Base-by-base conservation (phyloP, 2,113 vertebrate genomes). In the Suricata suricatta region DNA sequence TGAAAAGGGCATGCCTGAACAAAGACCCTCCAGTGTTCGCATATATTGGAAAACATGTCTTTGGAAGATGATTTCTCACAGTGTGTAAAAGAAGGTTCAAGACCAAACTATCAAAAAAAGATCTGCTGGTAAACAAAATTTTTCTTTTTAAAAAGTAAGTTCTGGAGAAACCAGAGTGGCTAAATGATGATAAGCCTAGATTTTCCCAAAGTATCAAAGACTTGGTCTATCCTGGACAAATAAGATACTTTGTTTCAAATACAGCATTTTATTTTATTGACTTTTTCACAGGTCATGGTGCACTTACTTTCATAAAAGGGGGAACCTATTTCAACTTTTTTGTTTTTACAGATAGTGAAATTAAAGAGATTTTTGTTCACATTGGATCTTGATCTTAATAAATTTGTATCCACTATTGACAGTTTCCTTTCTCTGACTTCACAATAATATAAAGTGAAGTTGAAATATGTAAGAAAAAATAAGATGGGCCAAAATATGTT, bases 221-320 rank as follows among this genome's bases (percentile, higher is more conserved):
- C 9, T 9, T 91, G 60, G 44, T 87, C 57, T 93, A 47, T 63
- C 84, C 81, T 76, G 69, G 15, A 87, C 64, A 92, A 66, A 87
- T 72, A 96, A 91, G 27, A 52, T 63, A 91, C 33, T 68, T 2
- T 47, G 86, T 87, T 95, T 87, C 63, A 93, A 92, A 88, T 0
- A 89, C 0, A 92, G 12, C 44, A 80, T 80, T 92, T 88, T 96
- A 50, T 77, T 95, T 81, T 92, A 41, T 77, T 95, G 52, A 88
- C 21, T 60, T 86, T 82, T 90, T 82, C 79, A 79, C 8, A 76
- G 29, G n/a, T 54, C 23, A 54, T n/a, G 25, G 38, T 82, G 25
- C 29, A 86, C 54, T 93, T 77, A 71, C 93, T 97, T 95, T 69
- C 68, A 92, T 81, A 92, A 97, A 97, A 47, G 5, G 16, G 1